Conservation (phyloP, 2,888 invertebrate genomes). For the Himalopsyche tibetana region DNA sequence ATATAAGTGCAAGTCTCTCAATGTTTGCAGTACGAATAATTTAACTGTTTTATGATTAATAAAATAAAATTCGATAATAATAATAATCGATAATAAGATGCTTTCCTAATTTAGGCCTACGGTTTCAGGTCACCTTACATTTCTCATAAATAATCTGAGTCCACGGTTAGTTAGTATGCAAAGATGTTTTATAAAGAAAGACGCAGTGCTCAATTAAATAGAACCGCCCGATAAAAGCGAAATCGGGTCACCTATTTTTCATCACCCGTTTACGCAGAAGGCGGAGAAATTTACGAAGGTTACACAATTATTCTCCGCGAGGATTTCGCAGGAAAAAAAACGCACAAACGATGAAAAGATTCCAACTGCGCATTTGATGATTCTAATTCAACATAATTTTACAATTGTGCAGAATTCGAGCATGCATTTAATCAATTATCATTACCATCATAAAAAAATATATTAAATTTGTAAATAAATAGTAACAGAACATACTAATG, state of each 20-base stretch:
- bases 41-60: too few relatives aligned
- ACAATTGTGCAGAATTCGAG: too few relatives aligned
- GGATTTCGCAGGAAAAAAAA: background rate
- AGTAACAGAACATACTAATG: too few relatives aligned
- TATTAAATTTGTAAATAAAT: too few relatives aligned
- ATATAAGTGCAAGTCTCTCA: too few relatives aligned
- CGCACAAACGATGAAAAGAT: background rate
- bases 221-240: constrained; percentile 16
- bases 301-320: background rate
- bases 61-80: too few relatives aligned
- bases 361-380: background rate
- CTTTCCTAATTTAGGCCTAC: too few relatives aligned
- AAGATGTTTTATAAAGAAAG: background rate
- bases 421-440: too few relatives aligned
- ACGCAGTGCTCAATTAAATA: constrained; percentile 29
- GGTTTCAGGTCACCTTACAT: background rate
- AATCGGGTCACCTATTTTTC: constrained; percentile 42
- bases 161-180: background rate
- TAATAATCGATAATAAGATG: too few relatives aligned
- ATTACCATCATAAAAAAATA: too few relatives aligned
- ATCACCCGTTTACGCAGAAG: background rate
- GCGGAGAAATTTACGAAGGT: background rate
- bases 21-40: too few relatives aligned
- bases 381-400: too few relatives aligned
- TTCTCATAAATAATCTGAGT: background rate